Percentiles rank a stretch among this genome's conserved stretches.
Conservation (phyloP, 1,140 invertebrate species). For the Anastrepha ludens region DNA sequence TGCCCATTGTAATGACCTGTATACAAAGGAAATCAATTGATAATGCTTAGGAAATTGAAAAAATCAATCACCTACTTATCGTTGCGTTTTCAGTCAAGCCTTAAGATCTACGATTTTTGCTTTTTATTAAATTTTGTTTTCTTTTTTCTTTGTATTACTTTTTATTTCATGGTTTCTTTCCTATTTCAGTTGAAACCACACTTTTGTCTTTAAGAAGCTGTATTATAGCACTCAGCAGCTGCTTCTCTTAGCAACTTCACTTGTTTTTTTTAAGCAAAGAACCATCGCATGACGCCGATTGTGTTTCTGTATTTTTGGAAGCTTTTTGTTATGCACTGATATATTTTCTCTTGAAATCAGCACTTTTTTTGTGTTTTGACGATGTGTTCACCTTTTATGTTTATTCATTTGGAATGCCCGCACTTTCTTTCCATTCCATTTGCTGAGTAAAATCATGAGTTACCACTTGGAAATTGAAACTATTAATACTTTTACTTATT, state of each 20-base stretch:
- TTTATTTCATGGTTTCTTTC: neutral
- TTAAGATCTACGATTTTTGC: neutral
- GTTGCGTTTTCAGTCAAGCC: neutral
- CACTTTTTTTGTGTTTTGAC: neutral
- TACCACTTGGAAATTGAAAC: slow-evolving; percentile 17
- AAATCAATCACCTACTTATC: slow-evolving; percentile 13
- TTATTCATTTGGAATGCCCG: neutral
- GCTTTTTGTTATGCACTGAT: neutral
- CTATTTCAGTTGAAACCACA: too few relatives aligned
- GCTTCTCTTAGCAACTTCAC: too few relatives aligned
- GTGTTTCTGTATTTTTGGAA: neutral
- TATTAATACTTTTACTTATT: neutral
- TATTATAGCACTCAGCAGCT: neutral
- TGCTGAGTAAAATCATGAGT: neutral
- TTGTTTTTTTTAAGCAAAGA: too few relatives aligned
- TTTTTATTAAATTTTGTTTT: neutral
- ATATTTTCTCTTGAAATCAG: neutral
- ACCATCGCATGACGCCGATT: too few relatives aligned
- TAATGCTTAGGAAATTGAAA: neutral
- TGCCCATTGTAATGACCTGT: neutral
- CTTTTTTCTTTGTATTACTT: neutral
- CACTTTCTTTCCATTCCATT: neutral
- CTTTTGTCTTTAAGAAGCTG: neutral
- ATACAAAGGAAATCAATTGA: neutral
- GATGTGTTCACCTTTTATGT: neutral